phyloP scores from a whole-genome alignment of 2,797 vertebrate species.

The Passerculus sandwichensis region DNA sequence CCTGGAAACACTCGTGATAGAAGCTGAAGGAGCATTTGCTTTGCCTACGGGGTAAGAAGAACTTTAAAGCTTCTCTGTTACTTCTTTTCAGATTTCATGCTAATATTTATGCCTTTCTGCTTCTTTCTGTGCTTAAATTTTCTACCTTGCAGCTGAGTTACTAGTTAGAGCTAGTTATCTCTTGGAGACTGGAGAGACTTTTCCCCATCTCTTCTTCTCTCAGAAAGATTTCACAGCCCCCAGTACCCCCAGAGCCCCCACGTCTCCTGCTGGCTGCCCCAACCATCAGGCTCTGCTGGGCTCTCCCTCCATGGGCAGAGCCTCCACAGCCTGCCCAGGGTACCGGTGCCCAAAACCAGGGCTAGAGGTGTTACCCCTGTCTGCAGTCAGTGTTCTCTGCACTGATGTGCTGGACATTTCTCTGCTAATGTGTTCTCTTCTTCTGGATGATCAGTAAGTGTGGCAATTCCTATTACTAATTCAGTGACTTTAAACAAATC shows the following conservation, averaged over 20 bases:
- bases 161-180: background rate
- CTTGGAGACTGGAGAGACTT: background rate
- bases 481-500: slow-evolving; percentile 21
- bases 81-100: background rate
- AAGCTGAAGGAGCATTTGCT: background rate
- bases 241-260: accelerated
- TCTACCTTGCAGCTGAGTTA: background rate
- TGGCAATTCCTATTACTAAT: background rate
- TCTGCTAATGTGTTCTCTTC: background rate
- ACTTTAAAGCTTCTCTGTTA: background rate
- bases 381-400: background rate
- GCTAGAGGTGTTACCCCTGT: too few species aligned
- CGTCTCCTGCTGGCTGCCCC: background rate
- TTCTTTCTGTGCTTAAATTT: background rate
- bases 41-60: background rate
- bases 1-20: background rate
- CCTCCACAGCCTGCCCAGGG: background rate
- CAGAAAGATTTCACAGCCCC: background rate
- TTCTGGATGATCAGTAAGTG: background rate
- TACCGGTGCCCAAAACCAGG: background rate
- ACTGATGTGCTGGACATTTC: background rate
- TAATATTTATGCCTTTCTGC: background rate
- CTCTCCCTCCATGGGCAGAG: accelerated
- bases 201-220: background rate
- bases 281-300: accelerated